Evolutionary conservation across 2,113 vertebrate species (phyloP), one percentile per base, ranked within the genome.

Genomic region (Cryptotis parvus): DNA sequence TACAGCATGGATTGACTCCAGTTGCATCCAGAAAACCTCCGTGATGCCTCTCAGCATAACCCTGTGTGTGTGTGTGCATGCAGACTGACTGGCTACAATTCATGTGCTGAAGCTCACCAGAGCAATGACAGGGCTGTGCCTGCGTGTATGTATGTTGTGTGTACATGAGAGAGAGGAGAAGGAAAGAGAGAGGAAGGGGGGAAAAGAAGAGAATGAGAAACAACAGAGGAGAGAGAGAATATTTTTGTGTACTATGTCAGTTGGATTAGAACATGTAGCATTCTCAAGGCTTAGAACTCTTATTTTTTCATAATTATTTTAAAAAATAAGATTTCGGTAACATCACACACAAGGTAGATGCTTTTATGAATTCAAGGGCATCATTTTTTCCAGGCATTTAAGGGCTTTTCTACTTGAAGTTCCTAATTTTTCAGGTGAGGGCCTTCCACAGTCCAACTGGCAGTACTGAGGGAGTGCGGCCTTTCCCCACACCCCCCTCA

Each of bases 241-340:
- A 4, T 81, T 3, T 11, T 3, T 41, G 16, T 87, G n/a, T 78
- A 9, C 22, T 3, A 0, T 88, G 35, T 87, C 39, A 95, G 6
- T 80, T 69, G 66, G 37, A 61, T 39, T 63, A 52, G 22, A 80
- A 29, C 33, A 45, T 66, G 15, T 69, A 70, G 72, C 45, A 7
- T 4, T 70, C 41, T 63, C 72, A 69, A 63, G 12, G 33, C 9
- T 72, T 86, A 79, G 49, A 83, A 29, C 14, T 26, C 29, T 29
- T 9, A 65, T 63, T 20, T 72, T 61, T 22, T 55, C 43, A 84
- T 43, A 33, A 55, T 61, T 61, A 31, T 37, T 74, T 61, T 58
- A 27, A 9, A 9, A 80, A 74, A 49, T 78, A 73, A 55, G n/a
- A 92, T 87, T 91, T 52, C 24, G 63, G 33, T 72, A 75, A 77